These are phyloP conservation scores for Hylaeus volcanicus DNA, from an alignment of 1,140 invertebrate genomes.

Conservation along the genomic window DNA sequence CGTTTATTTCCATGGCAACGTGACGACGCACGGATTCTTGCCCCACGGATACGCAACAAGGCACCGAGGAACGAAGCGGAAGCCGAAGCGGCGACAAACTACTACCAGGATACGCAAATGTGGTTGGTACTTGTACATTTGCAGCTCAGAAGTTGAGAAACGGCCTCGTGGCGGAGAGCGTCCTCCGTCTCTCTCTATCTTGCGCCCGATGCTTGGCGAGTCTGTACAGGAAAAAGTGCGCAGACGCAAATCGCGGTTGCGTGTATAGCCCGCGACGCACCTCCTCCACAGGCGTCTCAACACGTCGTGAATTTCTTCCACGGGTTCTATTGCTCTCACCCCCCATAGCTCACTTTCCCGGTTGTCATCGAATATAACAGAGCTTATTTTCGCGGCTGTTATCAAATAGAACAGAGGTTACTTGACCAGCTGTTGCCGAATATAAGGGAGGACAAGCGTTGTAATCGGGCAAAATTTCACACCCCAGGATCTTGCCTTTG, in stretches of 20 bases:
- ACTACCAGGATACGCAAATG: constrained; percentile 55
- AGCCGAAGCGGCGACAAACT: constrained; percentile 29
- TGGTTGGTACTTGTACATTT: constrained; percentile 58
- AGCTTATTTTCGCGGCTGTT: no score
- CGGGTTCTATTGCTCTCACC: constrained; percentile 6
- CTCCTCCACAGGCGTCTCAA: constrained; percentile 25
- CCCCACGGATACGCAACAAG: constrained; percentile 31
- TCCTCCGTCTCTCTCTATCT: constrained; percentile 36
- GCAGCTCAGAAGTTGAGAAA: constrained; percentile 53
- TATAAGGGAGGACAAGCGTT: no score
- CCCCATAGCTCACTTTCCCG: background rate
- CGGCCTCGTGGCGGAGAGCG: constrained; percentile 46
- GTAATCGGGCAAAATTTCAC: no score
- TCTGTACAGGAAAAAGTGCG: constrained; percentile 57
- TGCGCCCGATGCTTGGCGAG: constrained; percentile 28
- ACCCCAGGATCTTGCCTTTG: no score
- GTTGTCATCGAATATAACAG: no score
- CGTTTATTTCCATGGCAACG: constrained; percentile 50
- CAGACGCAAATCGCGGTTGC: constrained; percentile 61
- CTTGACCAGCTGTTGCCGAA: no score
- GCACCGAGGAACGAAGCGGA: constrained; percentile 23
- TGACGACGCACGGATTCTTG: constrained; percentile 47
- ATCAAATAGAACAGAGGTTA: no score
- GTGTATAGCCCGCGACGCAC: constrained; percentile 46
- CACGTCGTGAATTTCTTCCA: constrained; percentile 53